Conservation (phyloP, 2,888 invertebrate genomes). For the Rotaria magnacalcarata region DNA sequence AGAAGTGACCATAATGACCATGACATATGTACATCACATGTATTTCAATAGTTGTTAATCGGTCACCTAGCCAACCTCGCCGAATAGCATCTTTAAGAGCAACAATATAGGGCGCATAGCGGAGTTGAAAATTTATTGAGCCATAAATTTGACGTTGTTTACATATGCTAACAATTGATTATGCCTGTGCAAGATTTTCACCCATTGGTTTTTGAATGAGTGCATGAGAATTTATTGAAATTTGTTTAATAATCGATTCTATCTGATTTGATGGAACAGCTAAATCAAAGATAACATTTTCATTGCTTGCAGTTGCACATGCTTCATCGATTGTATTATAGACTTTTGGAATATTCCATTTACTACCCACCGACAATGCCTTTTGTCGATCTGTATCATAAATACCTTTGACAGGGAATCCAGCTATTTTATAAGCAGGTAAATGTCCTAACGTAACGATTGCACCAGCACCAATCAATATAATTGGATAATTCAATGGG, state of each 20-base stretch:
- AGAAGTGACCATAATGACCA: not conserved
- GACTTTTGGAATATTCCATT: not conserved
- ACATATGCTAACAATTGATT: not conserved
- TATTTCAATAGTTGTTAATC: not conserved
- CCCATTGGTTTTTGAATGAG: not conserved
- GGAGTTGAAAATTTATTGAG: not conserved
- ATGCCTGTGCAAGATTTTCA: not conserved
- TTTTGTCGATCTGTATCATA: not conserved
- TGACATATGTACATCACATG: not conserved
- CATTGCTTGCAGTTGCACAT: not conserved
- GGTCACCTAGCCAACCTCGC: not conserved
- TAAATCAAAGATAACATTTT: not conserved
- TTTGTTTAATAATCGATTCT: not conserved
- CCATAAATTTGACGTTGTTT: not conserved
- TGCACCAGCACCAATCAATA: slow-evolving; percentile 8
- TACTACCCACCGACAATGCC: not conserved
- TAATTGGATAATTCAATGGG: not conserved
- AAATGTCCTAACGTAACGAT: not conserved
- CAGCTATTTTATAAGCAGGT: not conserved
- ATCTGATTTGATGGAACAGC: not conserved
- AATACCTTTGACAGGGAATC: not conserved
- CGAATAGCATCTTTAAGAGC: not conserved
- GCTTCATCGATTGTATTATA: not conserved
- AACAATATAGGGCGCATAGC: not conserved
- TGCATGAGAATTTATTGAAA: not conserved